phyloP scores from a whole-genome alignment of 2,797 vertebrate species.

The Falco biarmicus region DNA sequence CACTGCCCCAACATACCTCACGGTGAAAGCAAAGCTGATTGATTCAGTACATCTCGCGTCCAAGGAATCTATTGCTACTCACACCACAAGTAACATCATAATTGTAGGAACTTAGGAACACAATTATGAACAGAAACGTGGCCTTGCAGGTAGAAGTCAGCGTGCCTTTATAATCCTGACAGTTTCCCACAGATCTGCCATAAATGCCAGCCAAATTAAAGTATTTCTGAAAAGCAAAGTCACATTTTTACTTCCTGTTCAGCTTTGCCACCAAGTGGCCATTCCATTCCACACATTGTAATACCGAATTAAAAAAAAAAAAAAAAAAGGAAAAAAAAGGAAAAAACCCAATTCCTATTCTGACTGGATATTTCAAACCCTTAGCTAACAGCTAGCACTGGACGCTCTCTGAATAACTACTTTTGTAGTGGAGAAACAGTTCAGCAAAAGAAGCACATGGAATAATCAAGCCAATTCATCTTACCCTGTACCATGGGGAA shows the following conservation, averaged over 20 bases:
- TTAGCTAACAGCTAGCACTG: background rate
- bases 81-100: background rate
- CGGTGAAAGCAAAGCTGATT: background rate
- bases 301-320: background rate
- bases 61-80: background rate
- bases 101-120: background rate
- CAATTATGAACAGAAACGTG: background rate
- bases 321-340: background rate
- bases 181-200: background rate
- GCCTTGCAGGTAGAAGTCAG: background rate
- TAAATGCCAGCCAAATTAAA: background rate
- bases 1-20: background rate
- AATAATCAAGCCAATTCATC: background rate
- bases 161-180: background rate
- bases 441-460: background rate
- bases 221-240: background rate
- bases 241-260: constrained; percentile 14
- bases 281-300: background rate
- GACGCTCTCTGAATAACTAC: background rate
- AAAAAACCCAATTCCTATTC: background rate
- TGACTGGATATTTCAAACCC: background rate
- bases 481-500: background rate
- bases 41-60: background rate
- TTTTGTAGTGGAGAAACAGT: background rate
- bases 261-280: constrained; percentile 57